These are phyloP conservation scores for Meandrusa payeni DNA, from an alignment of 2,888 invertebrate genomes.

Conservation along the genomic window DNA sequence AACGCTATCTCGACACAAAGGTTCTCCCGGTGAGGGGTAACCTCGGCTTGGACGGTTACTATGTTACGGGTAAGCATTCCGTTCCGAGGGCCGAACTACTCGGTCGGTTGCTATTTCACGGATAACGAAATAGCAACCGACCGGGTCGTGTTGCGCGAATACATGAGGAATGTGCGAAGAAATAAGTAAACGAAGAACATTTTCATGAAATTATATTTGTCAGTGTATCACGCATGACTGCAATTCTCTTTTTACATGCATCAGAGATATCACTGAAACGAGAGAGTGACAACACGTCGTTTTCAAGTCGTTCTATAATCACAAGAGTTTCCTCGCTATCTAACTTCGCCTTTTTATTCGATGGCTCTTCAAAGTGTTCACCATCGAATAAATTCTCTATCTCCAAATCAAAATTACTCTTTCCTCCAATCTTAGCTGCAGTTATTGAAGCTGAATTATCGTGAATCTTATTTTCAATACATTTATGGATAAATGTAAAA, in stretches of 20 bases:
- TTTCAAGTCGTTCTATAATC: conserved; percentile 51
- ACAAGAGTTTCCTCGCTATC: conserved; percentile 40
- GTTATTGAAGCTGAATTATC: no score
- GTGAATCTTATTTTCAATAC: conserved; percentile 33
- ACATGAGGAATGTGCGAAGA: no score
- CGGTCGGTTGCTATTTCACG: no score
- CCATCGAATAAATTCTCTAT: conserved; percentile 50
- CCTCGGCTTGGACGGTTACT: no score
- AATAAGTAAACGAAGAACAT: no score
- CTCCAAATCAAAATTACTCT: conserved; percentile 58
- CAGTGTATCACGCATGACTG: conserved; percentile 47
- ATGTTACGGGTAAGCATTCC: no score
- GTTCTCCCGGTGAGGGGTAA: no score
- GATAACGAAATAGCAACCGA: no score
- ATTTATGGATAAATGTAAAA: conserved; percentile 44
- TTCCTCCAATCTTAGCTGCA: no score
- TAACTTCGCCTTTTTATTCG: conserved; percentile 54
- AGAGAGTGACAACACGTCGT: conserved; percentile 41
- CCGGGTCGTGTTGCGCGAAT: no score
- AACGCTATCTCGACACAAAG: no score
- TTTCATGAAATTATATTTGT: conserved; percentile 40
- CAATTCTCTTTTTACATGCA: conserved; percentile 47
- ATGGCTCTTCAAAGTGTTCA: conserved; percentile 48
- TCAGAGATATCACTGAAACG: conserved; percentile 43
- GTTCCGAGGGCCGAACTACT: no score